Conservation (phyloP, 2,113 vertebrate genomes). For the Furnarius figulus region DNA sequence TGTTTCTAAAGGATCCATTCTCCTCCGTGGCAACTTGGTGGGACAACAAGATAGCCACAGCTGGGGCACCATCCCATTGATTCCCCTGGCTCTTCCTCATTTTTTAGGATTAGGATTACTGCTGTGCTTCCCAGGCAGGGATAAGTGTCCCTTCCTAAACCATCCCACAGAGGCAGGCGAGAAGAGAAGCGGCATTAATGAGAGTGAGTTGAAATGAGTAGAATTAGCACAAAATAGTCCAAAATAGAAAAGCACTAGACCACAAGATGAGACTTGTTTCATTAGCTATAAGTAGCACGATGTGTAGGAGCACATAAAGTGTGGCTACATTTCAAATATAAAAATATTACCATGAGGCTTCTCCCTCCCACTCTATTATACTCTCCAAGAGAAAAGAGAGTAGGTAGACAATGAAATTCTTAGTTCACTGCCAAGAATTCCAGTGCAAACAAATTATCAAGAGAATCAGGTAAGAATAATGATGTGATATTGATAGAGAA, state of each 20-base stretch:
- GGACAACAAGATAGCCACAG: neutral
- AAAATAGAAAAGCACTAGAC: conserved; percentile 51
- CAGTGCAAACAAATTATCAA: conserved; percentile 72
- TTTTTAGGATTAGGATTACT: neutral
- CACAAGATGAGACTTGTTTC: conserved; percentile 56
- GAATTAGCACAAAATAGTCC: conserved; percentile 35
- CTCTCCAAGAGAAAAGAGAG: conserved; percentile 69
- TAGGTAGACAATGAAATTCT: conserved; percentile 71
- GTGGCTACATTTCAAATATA: conserved; percentile 68
- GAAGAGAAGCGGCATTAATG: neutral
- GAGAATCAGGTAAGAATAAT: conserved; percentile 66
- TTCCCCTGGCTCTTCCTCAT: neutral
- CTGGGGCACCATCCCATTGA: neutral
- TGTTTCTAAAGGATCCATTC: neutral
- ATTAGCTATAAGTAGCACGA: conserved; percentile 51
- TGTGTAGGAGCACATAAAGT: conserved; percentile 64
- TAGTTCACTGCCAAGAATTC: conserved; percentile 67
- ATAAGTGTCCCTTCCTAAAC: neutral
- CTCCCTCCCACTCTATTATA: conserved; percentile 70
- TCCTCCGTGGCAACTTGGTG: neutral
- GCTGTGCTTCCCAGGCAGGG: neutral
- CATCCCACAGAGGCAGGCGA: neutral
- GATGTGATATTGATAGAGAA: conserved; percentile 69
- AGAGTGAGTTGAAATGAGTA: neutral
- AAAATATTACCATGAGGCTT: conserved; percentile 66